Evolutionary conservation across 2,888 invertebrate genomes (phyloP), one percentile per base, ranked within the genome.

Genomic region (Electrophaes corylata): DNA sequence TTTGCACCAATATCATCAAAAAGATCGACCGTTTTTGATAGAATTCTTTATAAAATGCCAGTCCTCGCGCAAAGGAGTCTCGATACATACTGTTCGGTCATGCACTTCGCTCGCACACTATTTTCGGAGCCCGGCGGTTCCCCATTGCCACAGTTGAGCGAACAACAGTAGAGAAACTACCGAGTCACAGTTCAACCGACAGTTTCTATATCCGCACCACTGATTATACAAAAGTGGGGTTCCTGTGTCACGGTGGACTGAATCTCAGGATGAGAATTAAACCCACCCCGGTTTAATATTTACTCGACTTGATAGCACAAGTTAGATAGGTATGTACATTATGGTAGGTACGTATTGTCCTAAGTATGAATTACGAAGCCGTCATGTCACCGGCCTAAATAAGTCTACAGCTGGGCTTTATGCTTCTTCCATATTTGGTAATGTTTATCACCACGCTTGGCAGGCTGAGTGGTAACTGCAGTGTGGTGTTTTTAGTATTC

Each of bases 51-150:
- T 12, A 10, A 11, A 35, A 11, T 23, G 41, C 11, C 8, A 40
- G 50, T 50, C 45, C 56, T 50, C 45, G 50, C 69, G 59, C 67
- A 65, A 57, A 72, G 78, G 75, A 74, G 77, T 70, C 73, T 66
- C 70, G 68, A 67, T 69, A 64, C 67, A 70, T 63, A 81, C 79
- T 84, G 85, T 77, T 79, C 79, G 71, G 65, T 74, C 72, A 78
- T 55, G 61, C 70, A 67, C 71, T 70, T 70, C 66, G 68, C 76
- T 71, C 78, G 69, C 76, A 64, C 74, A 79, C 84, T 86, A 86
- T 86, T 86, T 86, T 85, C 74, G 84, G 81, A 79, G 78, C 81
- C 80, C 75, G 71, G 67, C 56, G 70, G 72, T 72, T 72, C 73
- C 78, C 81, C 79, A 73, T 70, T 60, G 67, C 49, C 67, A 67